Base-by-base conservation (phyloP, 2,113 vertebrate species). In the Propithecus coquereli region DNA sequence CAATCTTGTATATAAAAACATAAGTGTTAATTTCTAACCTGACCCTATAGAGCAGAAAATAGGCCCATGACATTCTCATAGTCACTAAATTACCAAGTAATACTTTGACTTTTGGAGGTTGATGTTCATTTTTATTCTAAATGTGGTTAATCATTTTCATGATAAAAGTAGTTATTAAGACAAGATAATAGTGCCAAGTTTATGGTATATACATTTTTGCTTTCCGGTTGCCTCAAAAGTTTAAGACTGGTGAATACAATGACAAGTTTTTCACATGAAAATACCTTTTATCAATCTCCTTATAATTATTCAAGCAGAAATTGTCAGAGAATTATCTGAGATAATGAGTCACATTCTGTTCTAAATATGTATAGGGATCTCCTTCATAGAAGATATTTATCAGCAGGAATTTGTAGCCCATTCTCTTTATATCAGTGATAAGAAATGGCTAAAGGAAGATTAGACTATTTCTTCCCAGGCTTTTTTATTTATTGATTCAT, bases 81-180 rank as follows among this genome's bases (percentile, higher is more conserved):
- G 50, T 93, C 86, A 90, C 20, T 47, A 82, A 81, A 91, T 92
- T 90, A 63, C 61, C 57, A 86, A 68, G 13, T 90, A 80, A 73
- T 82, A 40, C 23, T 93, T 94, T 83, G 30, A 37, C 3, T 84
- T 94, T 91, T n/a, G 18, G 50, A 71, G 30, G 16, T 52, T 79
- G 50, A 14, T 86, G 17, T 76, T 93, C 47, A 47, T 83, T 94
- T 92, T 94, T 86, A 65, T 90, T 92, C 17, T 50, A 86, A 85
- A 71, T 89, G 37, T 70, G 61, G 43, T 86, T 92, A 86, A 11
- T 93, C 90, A 25, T 85, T 86, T n/a, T 70, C 47, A 80, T 81
- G 57, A 70, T 68, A 77, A 88, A 85, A 57, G n/a, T 83, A 87
- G 9, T 54, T 74, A 85, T 47, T 92, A 92, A 95, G 63, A 17